Evolutionary conservation across 2,888 invertebrate genomes (phyloP).

Genomic region (Drosophila histrio): DNA sequence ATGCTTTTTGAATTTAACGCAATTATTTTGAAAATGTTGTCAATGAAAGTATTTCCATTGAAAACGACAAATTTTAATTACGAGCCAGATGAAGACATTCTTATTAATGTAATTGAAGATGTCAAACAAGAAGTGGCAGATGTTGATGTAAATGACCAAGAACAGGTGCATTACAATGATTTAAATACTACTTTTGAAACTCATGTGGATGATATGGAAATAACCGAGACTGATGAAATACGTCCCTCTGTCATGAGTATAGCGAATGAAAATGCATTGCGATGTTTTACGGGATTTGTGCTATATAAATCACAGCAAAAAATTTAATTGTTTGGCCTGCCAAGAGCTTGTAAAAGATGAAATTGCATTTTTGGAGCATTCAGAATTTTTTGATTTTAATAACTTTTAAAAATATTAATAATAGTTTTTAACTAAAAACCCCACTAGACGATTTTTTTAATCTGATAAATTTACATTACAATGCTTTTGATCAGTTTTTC

Average conservation of each 20-base stretch:
- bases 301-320: conserved; percentile 7
- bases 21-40: conserved; percentile 19
- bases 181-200: neutral
- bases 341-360: neutral
- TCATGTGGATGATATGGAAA: neutral
- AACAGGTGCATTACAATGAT: neutral
- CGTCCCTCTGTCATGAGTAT: neutral
- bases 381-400: conserved; percentile 4
- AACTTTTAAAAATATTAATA: no score
- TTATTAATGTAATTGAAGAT: conserved; percentile 2
- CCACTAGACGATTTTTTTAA: neutral
- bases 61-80: conserved; percentile 5
- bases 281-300: conserved; percentile 10
- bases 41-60: conserved; percentile 14
- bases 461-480: neutral
- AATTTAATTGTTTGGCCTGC: conserved; percentile 1
- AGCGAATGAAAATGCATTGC: conserved; percentile 11
- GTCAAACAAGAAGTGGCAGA: no score
- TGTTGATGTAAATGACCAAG: no score
- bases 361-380: neutral
- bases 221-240: neutral
- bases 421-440: conserved; percentile 7
- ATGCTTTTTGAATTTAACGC: no score
- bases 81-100: neutral
- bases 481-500: neutral